These are phyloP conservation scores for Alethe diademata DNA, from an alignment of 2,113 vertebrate species.

Conservation along the genomic window DNA sequence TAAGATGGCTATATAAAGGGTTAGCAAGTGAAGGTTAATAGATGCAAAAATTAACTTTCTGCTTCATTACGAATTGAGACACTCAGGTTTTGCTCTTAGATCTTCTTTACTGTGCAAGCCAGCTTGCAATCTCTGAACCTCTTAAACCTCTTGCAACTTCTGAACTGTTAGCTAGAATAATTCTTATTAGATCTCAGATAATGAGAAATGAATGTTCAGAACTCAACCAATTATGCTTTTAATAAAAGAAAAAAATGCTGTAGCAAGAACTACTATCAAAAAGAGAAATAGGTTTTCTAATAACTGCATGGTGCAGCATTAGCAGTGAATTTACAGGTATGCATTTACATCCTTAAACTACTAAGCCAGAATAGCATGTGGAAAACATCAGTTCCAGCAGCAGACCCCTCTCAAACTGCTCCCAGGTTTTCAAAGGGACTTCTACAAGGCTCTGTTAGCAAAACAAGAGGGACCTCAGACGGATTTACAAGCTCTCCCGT, in stretches of 20 bases:
- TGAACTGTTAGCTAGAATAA: not conserved
- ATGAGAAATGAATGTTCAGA: not conserved
- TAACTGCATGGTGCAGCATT: not conserved
- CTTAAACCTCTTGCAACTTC: not conserved
- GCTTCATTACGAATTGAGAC: not conserved
- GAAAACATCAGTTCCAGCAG: not conserved
- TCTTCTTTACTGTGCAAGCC: not conserved
- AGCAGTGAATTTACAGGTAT: fast-evolving
- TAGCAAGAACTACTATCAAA: not conserved
- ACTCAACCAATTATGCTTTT: not conserved
- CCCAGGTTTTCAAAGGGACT: not conserved
- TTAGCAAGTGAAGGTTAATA: not conserved
- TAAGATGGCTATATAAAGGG: not conserved
- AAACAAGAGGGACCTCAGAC: not conserved
- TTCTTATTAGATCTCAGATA: not conserved
- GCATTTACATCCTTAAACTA: not conserved
- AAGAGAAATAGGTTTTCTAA: not conserved
- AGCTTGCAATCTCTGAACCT: not conserved
- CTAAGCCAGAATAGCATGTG: fast-evolving
- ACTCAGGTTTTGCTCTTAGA: not conserved
- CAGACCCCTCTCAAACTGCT: not conserved
- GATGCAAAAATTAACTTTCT: not conserved
- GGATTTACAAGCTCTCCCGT: not conserved
- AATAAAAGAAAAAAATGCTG: not conserved
- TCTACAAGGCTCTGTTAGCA: not conserved